These are phyloP conservation scores for Myodes glareolus DNA, from an alignment of 2,113 vertebrate species.

Conservation along the genomic window DNA sequence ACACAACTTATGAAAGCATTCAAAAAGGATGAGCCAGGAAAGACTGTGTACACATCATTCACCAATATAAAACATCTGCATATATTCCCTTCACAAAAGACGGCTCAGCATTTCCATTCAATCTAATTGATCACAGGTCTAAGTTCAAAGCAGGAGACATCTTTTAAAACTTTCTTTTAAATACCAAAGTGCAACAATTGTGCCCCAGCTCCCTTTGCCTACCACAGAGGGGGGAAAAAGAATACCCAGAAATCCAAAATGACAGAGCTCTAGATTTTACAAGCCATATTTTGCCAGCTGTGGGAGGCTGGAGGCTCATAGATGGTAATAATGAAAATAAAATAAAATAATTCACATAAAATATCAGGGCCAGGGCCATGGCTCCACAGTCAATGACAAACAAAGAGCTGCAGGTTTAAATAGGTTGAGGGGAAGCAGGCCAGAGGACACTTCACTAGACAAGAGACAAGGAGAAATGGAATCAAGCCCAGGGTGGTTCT, in stretches of 20 bases:
- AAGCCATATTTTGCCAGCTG: neutral
- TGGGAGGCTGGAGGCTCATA: neutral
- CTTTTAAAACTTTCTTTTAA: neutral
- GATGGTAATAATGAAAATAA: neutral
- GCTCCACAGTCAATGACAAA: neutral
- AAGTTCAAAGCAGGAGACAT: conserved; percentile 33
- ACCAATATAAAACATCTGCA: conserved; percentile 31
- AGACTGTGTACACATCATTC: neutral
- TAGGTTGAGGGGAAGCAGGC: neutral
- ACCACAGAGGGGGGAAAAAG: neutral
- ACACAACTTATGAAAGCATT: neutral
- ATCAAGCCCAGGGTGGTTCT: neutral
- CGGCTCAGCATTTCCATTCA: neutral
- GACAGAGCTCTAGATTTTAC: neutral
- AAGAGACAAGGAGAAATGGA: neutral
- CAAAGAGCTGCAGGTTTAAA: neutral
- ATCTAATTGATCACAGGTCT: neutral
- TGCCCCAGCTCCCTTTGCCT: neutral
- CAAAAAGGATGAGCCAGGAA: neutral
- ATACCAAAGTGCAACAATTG: neutral
- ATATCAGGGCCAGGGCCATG: neutral
- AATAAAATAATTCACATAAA: neutral
- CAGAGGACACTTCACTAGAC: neutral
- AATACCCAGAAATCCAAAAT: neutral
- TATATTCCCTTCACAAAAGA: neutral